Evolutionary conservation across 2,113 vertebrate genomes (phyloP).

Genomic region (Planiliza haematocheilus): DNA sequence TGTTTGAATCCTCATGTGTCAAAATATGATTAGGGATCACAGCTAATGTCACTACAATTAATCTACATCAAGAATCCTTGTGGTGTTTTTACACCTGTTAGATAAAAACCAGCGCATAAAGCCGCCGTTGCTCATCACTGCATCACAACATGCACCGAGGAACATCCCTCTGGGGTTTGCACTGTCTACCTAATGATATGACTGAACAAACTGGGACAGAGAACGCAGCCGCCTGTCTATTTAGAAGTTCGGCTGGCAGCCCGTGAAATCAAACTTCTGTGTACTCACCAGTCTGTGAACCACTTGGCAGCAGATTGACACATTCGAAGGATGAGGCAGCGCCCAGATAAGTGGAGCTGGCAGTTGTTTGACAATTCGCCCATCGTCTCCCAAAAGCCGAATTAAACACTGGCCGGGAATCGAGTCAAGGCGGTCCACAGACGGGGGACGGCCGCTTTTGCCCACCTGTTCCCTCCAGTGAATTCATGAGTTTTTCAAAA

Average conservation of each 20-base stretch:
- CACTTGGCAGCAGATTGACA: constrained; percentile 52
- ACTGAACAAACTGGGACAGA: constrained; percentile 52
- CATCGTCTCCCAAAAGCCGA: constrained; percentile 57
- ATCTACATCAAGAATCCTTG: too few species aligned
- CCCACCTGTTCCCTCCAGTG: constrained; percentile 62
- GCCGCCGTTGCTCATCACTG: constrained; percentile 43
- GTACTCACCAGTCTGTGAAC: constrained; percentile 34
- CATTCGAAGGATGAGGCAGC: constrained; percentile 53
- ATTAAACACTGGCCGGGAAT: constrained; percentile 63
- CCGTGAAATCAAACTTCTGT: constrained; percentile 56
- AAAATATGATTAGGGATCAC: too few species aligned
- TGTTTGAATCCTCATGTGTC: too few species aligned
- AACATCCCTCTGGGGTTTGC: constrained; percentile 31
- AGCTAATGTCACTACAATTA: too few species aligned
- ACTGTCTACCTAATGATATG: constrained; percentile 51
- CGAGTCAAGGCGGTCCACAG: constrained; percentile 43
- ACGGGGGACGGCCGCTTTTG: constrained; percentile 38
- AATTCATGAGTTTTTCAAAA: constrained; percentile 48
- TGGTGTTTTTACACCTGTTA: too few species aligned
- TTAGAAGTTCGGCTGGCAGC: constrained; percentile 45
- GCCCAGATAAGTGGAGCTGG: constrained; percentile 55
- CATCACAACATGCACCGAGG: constrained; percentile 57
- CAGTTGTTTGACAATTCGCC: constrained; percentile 56
- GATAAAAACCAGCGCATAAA: constrained; percentile 18
- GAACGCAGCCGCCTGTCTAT: constrained; percentile 32